Evolutionary conservation across 2,888 invertebrate species (phyloP).

Genomic region (Thera britannica): DNA sequence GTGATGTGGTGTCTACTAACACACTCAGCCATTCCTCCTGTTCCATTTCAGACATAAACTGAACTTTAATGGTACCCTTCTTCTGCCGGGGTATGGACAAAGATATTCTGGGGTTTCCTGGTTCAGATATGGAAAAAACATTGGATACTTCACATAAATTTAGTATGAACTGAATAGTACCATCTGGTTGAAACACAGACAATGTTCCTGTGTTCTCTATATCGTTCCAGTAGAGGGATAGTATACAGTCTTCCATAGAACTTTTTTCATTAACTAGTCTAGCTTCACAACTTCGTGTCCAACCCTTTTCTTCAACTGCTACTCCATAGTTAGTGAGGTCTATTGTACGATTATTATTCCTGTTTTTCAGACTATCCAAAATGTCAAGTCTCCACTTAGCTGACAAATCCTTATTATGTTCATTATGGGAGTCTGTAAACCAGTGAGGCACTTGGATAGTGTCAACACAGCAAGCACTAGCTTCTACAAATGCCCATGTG

Average conservation of each 20-base stretch:
- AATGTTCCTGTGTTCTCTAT: slow-evolving; percentile 89
- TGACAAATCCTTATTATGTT: slow-evolving; percentile 86
- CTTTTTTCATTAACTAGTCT: slow-evolving; percentile 85
- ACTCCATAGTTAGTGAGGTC: slow-evolving; percentile 88
- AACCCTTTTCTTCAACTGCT: slow-evolving; percentile 93
- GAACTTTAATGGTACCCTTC: slow-evolving; percentile 87
- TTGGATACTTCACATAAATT: slow-evolving; percentile 91
- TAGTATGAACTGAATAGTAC: slow-evolving; percentile 89
- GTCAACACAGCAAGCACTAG: slow-evolving; percentile 92
- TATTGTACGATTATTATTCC: slow-evolving; percentile 77
- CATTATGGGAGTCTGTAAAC: slow-evolving; percentile 86
- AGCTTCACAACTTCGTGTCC: slow-evolving; percentile 93
- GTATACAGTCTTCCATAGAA: slow-evolving; percentile 89
- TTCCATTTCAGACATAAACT: slow-evolving; percentile 92
- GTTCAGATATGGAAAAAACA: slow-evolving; percentile 91
- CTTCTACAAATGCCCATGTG: slow-evolving; percentile 92
- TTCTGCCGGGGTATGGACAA: slow-evolving; percentile 88
- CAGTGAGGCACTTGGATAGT: slow-evolving; percentile 91
- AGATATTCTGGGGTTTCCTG: slow-evolving; percentile 90
- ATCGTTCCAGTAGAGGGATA: slow-evolving; percentile 93
- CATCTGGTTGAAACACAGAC: slow-evolving; percentile 91
- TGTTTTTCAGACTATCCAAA: slow-evolving; percentile 87
- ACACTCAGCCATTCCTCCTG: slow-evolving; percentile 96
- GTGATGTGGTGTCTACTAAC: slow-evolving; percentile 90
- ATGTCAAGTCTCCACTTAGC: slow-evolving; percentile 91